Base-by-base conservation (phyloP, 2,888 invertebrate species). In the Emmelina monodactyla region DNA sequence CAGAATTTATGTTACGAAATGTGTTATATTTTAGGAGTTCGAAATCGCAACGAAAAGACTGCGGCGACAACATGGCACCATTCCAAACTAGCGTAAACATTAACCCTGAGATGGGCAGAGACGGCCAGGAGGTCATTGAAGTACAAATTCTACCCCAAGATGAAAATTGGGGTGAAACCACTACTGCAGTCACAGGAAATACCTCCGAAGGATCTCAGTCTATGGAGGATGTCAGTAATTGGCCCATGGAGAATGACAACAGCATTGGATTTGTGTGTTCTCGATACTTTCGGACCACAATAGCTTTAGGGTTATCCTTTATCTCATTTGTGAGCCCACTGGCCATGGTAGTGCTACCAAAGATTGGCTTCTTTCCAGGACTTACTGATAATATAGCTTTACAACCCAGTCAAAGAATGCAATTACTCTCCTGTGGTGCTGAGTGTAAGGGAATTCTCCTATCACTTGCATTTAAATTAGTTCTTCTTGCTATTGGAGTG, bases 111-210 rank as follows among this genome's bases (percentile, higher is more conserved):
- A 90, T 88, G 46, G 82, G 83, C 1, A 71, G 88, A 35, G 88
- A 92, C 42, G 92, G 92, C 0, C 93, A 93, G 59, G 94, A 95
- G 71, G 91, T 94, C 9, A 95, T 97, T 32, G 96, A 97, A 78
- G 96, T 97, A 22, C 96, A 97, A 78, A 96, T 97, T 46, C 73
- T 97, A 38, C 95, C 95, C 0, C 91, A 96, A 75, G 97, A 97
- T 72, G 97, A 97, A 58, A 96, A 96, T 66, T 97, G 97, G 97
- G 96, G 94, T n/a, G 97, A 97, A 67, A 97, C 94, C 55, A 97
- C 97, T 0, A 97, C 97, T 1, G 97, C 96, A 1, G 89, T 97
- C 19, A 97, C 97, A 0, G 97, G 96, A 7, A 96, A 96, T 56
- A 97, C 97, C 1, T 96, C 94, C 0, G 97, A 97, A 61, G 94